These are phyloP conservation scores for Caenorhabditis angaria DNA, from an alignment of 2,888 invertebrate species.

Conservation along the genomic window DNA sequence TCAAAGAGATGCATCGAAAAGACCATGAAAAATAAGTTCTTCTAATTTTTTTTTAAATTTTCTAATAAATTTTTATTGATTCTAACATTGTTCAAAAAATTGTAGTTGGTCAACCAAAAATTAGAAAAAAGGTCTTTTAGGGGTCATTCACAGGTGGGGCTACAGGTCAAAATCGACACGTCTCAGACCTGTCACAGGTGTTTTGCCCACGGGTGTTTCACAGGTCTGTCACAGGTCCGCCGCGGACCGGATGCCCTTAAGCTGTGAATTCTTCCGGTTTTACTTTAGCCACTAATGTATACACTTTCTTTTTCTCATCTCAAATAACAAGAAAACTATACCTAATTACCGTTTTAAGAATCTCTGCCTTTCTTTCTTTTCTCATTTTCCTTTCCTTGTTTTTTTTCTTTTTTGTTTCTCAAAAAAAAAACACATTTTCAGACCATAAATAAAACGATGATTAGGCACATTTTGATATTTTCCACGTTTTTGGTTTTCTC, in stretches of 20 bases:
- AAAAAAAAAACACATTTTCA: constrained; percentile 9
- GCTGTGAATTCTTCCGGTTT: constrained; percentile 1
- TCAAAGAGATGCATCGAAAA: too few species aligned
- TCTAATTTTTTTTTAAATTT: too few species aligned
- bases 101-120: too few species aligned
- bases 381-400: background rate
- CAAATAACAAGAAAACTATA: background rate
- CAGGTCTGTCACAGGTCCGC: background rate
- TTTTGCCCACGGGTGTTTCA: background rate
- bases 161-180: too few species aligned
- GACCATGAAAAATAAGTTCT: too few species aligned
- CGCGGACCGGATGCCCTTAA: too few species aligned
- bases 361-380: background rate
- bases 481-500: constrained; percentile 11
- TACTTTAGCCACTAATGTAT: constrained; percentile 1
- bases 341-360: background rate
- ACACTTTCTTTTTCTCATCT: background rate
- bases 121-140: too few species aligned
- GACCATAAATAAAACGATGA: constrained; percentile 8
- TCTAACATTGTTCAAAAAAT: too few species aligned
- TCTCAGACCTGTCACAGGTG: too few species aligned
- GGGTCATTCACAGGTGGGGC: too few species aligned
- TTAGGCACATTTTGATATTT: constrained; percentile 10
- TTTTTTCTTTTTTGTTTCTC: background rate
- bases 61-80: too few species aligned